Evolutionary conservation across 2,113 vertebrate genomes (phyloP).

Genomic region (Prionailurus viverrinus): DNA sequence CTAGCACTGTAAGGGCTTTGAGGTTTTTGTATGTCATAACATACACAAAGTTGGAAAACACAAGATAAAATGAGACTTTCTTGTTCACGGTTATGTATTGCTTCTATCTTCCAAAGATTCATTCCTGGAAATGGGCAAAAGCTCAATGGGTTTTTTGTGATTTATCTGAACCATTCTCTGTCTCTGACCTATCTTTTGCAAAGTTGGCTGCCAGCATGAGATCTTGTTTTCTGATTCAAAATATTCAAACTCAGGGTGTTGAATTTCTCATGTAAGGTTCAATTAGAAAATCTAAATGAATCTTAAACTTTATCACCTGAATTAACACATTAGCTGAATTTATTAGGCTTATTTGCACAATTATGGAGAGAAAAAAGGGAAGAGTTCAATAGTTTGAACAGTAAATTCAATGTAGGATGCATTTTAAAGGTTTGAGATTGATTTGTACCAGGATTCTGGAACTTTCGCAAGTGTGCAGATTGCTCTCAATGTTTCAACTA

Average conservation of each 20-base stretch:
- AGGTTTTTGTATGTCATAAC: conserved; percentile 9
- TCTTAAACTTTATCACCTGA: conserved; percentile 52
- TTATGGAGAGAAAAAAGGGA: neutral
- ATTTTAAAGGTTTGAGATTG: neutral
- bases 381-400: conserved; percentile 18
- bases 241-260: conserved; percentile 67
- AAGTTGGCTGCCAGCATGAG: conserved; percentile 55
- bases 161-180: conserved; percentile 3
- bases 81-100: neutral
- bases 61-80: conserved; percentile 11
- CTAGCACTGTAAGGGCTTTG: conserved; percentile 9
- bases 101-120: neutral
- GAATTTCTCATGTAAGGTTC: neutral
- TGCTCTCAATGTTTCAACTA: conserved; percentile 1
- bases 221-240: conserved; percentile 73
- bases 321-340: neutral
- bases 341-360: conserved; percentile 33
- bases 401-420: neutral
- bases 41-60: neutral
- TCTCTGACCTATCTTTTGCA: conserved; percentile 50
- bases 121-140: conserved; percentile 22
- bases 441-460: conserved; percentile 38
- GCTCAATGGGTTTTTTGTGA: neutral
- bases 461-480: conserved; percentile 61
- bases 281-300: conserved; percentile 66